Conservation (phyloP, 2,113 vertebrate species). For the Nothobranchius kuhntae region DNA sequence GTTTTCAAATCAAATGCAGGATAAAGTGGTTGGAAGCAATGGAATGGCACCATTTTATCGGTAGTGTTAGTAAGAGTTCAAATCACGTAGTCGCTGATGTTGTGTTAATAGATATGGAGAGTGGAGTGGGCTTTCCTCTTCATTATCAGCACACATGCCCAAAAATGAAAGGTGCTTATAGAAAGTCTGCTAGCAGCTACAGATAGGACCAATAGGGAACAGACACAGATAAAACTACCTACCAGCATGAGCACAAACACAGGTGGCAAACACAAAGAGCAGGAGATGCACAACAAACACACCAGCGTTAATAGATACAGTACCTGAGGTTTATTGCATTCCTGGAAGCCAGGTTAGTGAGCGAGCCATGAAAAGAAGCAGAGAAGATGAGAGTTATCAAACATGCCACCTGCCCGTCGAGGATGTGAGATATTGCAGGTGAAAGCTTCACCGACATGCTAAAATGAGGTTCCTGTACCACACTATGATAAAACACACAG, state of each 20-base stretch:
- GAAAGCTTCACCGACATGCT: conserved; percentile 22
- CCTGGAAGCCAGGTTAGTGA: conserved; percentile 93
- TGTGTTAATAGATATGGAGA: conserved; percentile 17
- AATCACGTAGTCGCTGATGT: conserved; percentile 11
- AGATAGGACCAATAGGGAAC: conserved; percentile 29
- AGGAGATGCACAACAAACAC: conserved; percentile 31
- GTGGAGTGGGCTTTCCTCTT: conserved; percentile 4
- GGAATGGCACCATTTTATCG: conserved; percentile 8
- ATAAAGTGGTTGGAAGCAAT: neutral
- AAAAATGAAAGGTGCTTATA: conserved; percentile 46
- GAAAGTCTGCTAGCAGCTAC: conserved; percentile 37
- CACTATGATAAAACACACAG: conserved; percentile 19
- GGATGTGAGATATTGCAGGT: conserved; percentile 18
- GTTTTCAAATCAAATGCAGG: conserved; percentile 12
- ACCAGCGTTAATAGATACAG: conserved; percentile 82
- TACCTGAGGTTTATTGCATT: conserved; percentile 98
- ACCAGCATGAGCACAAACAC: conserved; percentile 36
- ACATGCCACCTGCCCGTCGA: conserved; percentile 34
- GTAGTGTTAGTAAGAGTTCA: neutral
- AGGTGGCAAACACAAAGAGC: conserved; percentile 13
- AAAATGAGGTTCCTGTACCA: neutral
- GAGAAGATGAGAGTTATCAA: conserved; percentile 91
- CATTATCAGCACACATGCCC: conserved; percentile 16
- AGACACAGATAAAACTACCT: conserved; percentile 41
- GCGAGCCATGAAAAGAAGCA: conserved; percentile 87